These are phyloP conservation scores for Scolopax bukidnonensis DNA, from an alignment of 2,797 vertebrate species.

Conservation along the genomic window DNA sequence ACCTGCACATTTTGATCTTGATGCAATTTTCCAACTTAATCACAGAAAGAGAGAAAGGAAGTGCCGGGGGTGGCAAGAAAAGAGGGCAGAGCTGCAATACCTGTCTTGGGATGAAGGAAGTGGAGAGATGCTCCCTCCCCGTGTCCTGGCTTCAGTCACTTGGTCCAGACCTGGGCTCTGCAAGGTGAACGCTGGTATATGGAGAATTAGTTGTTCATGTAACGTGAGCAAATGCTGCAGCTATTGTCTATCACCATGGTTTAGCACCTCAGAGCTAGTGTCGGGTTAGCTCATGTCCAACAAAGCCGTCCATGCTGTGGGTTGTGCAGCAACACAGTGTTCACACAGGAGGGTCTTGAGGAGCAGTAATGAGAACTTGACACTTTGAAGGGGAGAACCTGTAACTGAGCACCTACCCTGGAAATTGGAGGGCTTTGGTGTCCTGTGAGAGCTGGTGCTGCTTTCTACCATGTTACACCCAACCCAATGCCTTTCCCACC, in stretches of 20 bases:
- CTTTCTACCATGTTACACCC: too few species aligned
- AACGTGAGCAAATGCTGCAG: not conserved
- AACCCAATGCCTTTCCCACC: not conserved
- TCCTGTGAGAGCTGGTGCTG: rapidly evolving
- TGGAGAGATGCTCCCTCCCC: not conserved
- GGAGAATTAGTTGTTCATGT: not conserved
- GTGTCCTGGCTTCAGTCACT: not conserved
- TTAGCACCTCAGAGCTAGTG: not conserved
- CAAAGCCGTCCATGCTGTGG: rapidly evolving
- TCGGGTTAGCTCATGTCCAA: not conserved
- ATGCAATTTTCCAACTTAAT: not conserved
- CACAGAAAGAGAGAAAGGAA: not conserved
- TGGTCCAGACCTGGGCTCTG: not conserved
- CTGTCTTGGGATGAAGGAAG: not conserved
- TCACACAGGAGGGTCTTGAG: not conserved
- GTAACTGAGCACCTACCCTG: not conserved
- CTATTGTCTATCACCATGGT: rapidly evolving
- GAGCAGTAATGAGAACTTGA: not conserved
- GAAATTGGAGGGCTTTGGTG: not conserved
- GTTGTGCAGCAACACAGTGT: rapidly evolving
- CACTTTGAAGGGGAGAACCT: not conserved
- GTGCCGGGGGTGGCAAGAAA: not conserved
- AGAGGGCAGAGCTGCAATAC: not conserved
- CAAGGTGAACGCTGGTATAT: not conserved
- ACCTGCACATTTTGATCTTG: not conserved